Percentiles rank a stretch among this genome's conserved stretches.
These are phyloP conservation scores for Rhizomys pruinosus DNA, from an alignment of 2,113 vertebrate species.

Conservation along the genomic window DNA sequence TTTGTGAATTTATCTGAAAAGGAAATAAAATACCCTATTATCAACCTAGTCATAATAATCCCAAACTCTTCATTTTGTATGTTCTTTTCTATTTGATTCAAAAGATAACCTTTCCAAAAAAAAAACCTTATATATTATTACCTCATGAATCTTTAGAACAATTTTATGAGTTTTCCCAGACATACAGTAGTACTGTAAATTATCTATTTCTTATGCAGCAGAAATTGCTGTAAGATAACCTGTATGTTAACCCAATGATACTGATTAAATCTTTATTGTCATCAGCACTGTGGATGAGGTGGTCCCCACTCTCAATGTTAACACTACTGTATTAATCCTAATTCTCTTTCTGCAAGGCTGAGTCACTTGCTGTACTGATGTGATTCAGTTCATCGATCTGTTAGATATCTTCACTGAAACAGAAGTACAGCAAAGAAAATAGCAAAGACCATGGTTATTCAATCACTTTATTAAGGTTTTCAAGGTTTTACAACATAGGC, in stretches of 20 bases:
- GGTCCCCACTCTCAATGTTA: no score
- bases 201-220: background rate
- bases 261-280: background rate
- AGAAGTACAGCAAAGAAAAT: constrained; percentile 1
- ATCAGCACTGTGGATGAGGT: background rate
- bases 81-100: constrained; percentile 25
- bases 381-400: background rate
- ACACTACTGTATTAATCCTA: background rate
- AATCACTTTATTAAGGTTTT: background rate
- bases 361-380: background rate
- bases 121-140: background rate
- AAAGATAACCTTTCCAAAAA: background rate
- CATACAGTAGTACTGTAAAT: background rate
- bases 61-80: background rate
- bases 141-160: constrained; percentile 32
- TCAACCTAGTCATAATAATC: background rate
- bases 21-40: background rate
- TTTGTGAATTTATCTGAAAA: constrained; percentile 50
- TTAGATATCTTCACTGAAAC: background rate
- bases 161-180: background rate
- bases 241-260: background rate
- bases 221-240: background rate
- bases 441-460: background rate
- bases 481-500: background rate
- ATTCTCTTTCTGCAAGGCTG: background rate